Base-by-base conservation (phyloP, 2,113 vertebrate species). In the Callaeas wilsoni region DNA sequence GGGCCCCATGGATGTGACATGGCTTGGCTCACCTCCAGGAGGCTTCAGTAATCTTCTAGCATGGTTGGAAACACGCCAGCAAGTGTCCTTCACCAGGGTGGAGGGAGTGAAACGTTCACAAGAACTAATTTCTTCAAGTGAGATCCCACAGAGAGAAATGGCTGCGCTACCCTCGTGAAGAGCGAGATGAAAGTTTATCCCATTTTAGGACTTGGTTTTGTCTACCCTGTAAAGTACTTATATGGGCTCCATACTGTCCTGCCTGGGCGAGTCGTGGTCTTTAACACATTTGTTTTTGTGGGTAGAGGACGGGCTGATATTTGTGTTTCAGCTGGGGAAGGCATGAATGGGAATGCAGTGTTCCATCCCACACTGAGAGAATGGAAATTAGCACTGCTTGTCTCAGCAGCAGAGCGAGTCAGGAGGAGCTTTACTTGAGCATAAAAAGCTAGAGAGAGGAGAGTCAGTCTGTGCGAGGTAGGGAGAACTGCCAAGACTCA, bases 21-120 rank as follows among this genome's bases (percentile, higher is more conserved):
- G 59, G 55, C 44, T 93, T 98, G 98, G 98, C 97, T 29, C 7
- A 12, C 76, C 27, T 96, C 98, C 98, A 98, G 97, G 74, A 93
- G 95, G 96, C 97, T 95, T 97, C 97, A 96, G 94, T 96, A 97
- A 93, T 96, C 96, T 89, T 97, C 96, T 90, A 49, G n/a, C 95
- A 84, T 46, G 81, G 89, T 65, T 97, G 97, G 97, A 94, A 3
- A 33, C 5, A 0, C 0, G 92, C 97, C 97, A 97, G 62, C 37
- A 70, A 49, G 77, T 89, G 93, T 97, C 97, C 95, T 92, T 87
- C 93, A 30, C 47, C 92, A 87, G 84, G 68, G 65, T 76, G 76
- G 73, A 71, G 73, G 88, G 90, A 87, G 53, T 8, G 64, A 87
- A 85, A 67, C 0, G 1, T 44, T 93, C 86, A 62, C 91, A 65